Conservation (phyloP, 2,797 vertebrate genomes). For the Gambelia wislizenii region DNA sequence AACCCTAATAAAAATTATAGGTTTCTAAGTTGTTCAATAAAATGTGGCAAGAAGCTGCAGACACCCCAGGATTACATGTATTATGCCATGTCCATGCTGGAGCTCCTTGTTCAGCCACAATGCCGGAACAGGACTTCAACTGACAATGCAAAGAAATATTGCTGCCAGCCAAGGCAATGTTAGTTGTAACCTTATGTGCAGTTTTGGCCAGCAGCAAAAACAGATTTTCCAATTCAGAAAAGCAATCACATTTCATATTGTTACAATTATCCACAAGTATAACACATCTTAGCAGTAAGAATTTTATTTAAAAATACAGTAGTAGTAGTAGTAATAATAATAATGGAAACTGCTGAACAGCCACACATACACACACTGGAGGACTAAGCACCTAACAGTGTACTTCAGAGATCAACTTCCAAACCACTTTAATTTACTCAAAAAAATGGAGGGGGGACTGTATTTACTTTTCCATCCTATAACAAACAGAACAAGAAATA, state of each 20-base stretch:
- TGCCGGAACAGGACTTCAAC: neutral
- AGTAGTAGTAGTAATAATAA: conserved; percentile 40
- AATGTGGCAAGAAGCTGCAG: neutral
- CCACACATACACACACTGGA: conserved; percentile 34
- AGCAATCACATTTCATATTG: conserved; percentile 54
- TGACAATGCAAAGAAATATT: neutral
- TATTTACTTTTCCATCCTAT: neutral
- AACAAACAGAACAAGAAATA: neutral
- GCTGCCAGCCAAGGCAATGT: conserved; percentile 33
- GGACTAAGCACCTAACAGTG: conserved; percentile 32
- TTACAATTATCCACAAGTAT: conserved; percentile 63
- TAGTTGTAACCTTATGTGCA: conserved; percentile 37
- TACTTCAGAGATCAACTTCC: neutral
- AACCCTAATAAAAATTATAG: neutral
- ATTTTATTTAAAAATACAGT: conserved; percentile 43
- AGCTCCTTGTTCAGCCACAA: neutral
- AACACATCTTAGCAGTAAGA: conserved; percentile 8
- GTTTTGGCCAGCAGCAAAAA: conserved; percentile 36
- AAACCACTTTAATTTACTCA: neutral
- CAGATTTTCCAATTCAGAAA: conserved; percentile 43
- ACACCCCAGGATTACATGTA: neutral
- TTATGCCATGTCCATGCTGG: neutral
- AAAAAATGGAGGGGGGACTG: neutral
- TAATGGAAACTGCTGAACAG: conserved; percentile 39
- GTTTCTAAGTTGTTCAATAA: neutral